Percentiles rank a stretch among this genome's conserved stretches.
Evolutionary conservation across 2,797 vertebrate genomes (phyloP).

Genomic region (Sebastolobus altivelis): DNA sequence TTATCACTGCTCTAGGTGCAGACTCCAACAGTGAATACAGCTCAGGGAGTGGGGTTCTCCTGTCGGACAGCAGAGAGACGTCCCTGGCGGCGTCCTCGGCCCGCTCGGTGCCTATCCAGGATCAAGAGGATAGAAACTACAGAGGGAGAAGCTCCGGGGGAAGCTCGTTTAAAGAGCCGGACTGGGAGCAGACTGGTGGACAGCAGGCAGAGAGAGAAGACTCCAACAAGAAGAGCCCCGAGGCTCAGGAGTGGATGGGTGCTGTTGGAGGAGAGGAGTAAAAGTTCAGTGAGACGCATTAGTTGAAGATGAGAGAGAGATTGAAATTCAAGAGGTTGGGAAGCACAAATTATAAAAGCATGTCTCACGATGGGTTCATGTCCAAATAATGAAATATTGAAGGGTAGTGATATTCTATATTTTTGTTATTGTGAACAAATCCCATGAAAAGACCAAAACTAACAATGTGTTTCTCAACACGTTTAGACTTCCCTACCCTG

Average conservation of each 20-base stretch:
- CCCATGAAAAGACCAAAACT: conserved; percentile 27
- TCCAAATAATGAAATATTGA: conserved; percentile 3
- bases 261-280: conserved; percentile 84
- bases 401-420: not conserved
- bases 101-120: conserved; percentile 51
- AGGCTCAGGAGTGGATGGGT: conserved; percentile 72
- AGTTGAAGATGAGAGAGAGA: conserved; percentile 7
- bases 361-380: not conserved
- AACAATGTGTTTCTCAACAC: not conserved
- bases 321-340: not conserved
- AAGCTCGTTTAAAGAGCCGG: conserved; percentile 89
- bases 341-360: not conserved
- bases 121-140: conserved; percentile 77
- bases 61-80: conserved; percentile 89
- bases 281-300: conserved; percentile 22
- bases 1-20: conserved; percentile 69
- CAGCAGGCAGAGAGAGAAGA: conserved; percentile 67
- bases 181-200: conserved; percentile 79
- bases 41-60: conserved; percentile 87
- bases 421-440: conserved; percentile 15
- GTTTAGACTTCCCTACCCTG: no score
- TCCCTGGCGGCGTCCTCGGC: conserved; percentile 82
- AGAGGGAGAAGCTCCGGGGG: conserved; percentile 85
- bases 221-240: conserved; percentile 68
- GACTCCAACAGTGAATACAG: conserved; percentile 90